Percentiles rank a stretch among this genome's conserved stretches.
Conservation (phyloP, 2,888 invertebrate genomes). For the Ormyrus thymus region DNA sequence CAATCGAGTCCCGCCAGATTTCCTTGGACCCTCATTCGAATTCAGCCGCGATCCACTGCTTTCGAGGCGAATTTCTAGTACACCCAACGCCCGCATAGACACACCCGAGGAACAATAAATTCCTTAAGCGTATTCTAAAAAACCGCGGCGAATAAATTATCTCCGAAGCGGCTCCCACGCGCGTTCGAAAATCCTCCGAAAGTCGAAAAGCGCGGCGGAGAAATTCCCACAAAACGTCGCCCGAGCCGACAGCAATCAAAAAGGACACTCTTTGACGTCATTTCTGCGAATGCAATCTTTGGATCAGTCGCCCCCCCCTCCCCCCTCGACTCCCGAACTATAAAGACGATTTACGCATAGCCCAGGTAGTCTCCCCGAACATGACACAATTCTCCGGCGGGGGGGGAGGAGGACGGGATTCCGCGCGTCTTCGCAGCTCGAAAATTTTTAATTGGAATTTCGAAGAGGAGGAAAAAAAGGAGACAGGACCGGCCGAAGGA, state of each 20-base stretch:
- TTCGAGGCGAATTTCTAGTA: no score
- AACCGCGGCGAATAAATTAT: constrained; percentile 7
- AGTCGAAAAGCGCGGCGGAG: background rate
- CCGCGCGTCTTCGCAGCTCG: constrained; percentile 34
- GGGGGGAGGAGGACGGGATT: constrained; percentile 12
- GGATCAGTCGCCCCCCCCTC: background rate
- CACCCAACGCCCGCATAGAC: background rate
- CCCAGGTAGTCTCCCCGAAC: constrained; percentile 18
- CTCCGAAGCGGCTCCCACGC: background rate
- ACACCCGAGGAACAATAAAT: background rate
- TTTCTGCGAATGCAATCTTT: constrained; percentile 42
- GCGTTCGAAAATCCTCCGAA: background rate
- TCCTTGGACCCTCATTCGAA: no score
- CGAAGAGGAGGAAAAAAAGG: constrained; percentile 43
- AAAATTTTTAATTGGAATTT: constrained; percentile 68
- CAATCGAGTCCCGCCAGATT: no score
- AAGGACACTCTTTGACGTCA: constrained; percentile 17
- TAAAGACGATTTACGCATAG: constrained; percentile 49
- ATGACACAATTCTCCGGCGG: constrained; percentile 5
- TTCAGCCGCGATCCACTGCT: no score
- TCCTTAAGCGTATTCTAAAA: background rate
- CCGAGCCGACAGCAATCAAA: background rate
- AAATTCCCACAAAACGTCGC: constrained; percentile 27
- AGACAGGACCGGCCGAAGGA: background rate
- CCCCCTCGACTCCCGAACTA: constrained; percentile 3